Evolutionary conservation across 2,797 vertebrate species (phyloP).

Genomic region (Picus viridis): DNA sequence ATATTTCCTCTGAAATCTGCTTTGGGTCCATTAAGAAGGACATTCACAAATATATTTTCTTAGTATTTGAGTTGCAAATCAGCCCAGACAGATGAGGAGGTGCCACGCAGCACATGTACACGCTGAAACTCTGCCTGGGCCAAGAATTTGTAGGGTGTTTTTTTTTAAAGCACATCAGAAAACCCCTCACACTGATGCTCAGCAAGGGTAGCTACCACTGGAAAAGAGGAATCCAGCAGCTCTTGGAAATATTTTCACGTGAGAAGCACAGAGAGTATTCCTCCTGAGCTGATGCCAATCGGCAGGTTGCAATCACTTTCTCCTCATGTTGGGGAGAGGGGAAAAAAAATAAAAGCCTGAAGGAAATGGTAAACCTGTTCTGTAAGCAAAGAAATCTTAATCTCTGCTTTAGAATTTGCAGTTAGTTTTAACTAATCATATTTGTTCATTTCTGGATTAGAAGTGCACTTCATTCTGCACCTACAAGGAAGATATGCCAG

Average conservation of each 20-base stretch:
- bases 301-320: background rate
- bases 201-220: background rate
- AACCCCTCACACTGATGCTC: background rate
- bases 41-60: constrained; percentile 4
- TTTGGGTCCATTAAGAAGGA: constrained; percentile 6
- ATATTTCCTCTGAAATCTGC: constrained; percentile 40
- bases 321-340: accelerated
- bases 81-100: background rate
- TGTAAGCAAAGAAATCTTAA: background rate
- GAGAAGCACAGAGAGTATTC: background rate
- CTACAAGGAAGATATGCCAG: background rate
- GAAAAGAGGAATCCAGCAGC: background rate
- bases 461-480: background rate
- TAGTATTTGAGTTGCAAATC: constrained; percentile 44
- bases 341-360: background rate
- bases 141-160: background rate
- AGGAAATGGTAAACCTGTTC: background rate
- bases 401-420: background rate
- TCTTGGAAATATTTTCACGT: background rate
- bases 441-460: background rate
- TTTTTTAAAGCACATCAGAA: background rate
- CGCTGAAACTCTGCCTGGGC: constrained; percentile 4
- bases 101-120: background rate
- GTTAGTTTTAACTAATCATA: background rate
- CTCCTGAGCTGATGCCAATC: background rate